A percentile compares a stretch with the other conserved stretches of the same genome.
Conservation (phyloP, 1,140 invertebrate genomes). For the Drosophila nannoptera region DNA sequence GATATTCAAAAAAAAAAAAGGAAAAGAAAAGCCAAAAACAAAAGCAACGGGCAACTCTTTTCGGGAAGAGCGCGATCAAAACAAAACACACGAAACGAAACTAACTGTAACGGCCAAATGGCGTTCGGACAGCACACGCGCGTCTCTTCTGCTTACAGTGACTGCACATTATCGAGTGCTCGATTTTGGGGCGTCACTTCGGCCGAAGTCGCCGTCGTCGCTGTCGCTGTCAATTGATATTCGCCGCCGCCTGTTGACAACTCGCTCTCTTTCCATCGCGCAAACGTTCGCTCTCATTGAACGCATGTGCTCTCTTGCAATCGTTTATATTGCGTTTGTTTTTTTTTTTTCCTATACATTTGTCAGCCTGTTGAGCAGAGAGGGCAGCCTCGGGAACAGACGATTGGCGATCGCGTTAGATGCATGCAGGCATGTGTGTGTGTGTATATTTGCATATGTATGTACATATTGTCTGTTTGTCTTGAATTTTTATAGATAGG, state of each 20-base stretch:
- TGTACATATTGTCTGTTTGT: constrained; percentile 5
- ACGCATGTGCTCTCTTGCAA: constrained; percentile 11
- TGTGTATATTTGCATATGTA: constrained; percentile 2
- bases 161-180: constrained; percentile 56
- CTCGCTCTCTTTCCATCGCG: constrained; percentile 13
- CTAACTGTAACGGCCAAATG: constrained; percentile 28
- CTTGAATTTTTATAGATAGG: constrained; percentile 2
- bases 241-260: constrained; percentile 31
- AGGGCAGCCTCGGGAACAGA: constrained; percentile 7
- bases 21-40: background rate
- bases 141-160: constrained; percentile 31
- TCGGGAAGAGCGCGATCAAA: constrained; percentile 28
- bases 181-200: constrained; percentile 9
- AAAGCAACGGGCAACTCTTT: background rate
- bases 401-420: constrained; percentile 45
- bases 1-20: background rate
- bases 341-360: constrained; percentile 28
- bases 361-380: constrained; percentile 10
- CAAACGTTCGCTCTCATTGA: constrained; percentile 13
- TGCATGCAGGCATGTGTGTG: constrained; percentile 13
- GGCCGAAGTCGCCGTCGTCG: constrained; percentile 15
- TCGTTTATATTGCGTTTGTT: constrained; percentile 8
- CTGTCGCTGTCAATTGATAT: constrained; percentile 36
- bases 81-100: constrained; percentile 21
- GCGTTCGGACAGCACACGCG: constrained; percentile 21